A percentile compares a stretch with the other conserved stretches of the same genome.
phyloP scores from a whole-genome alignment of 2,113 vertebrate genomes.

The Dicerorhinus sumatrensis region DNA sequence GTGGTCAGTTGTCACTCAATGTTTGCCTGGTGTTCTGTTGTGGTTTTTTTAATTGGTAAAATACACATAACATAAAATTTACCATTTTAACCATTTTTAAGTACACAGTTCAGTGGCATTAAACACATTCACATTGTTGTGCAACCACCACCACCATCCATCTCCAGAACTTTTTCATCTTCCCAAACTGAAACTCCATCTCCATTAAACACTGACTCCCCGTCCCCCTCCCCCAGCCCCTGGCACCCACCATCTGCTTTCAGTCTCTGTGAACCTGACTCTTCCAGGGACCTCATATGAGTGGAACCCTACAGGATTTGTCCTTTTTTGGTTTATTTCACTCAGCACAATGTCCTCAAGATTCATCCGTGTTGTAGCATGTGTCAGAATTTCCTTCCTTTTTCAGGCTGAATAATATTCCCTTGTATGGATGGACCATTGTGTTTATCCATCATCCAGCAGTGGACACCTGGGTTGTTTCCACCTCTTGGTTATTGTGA shows the following conservation, averaged over 20 bases:
- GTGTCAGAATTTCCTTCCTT: background rate
- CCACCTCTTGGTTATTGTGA: rapidly evolving
- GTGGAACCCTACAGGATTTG: rapidly evolving
- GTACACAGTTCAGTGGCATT: rapidly evolving
- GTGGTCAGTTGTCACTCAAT: rapidly evolving
- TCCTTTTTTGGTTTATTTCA: background rate
- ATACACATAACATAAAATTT: rapidly evolving
- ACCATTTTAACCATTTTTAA: rapidly evolving
- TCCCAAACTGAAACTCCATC: background rate
- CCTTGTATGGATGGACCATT: rapidly evolving
- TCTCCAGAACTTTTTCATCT: background rate
- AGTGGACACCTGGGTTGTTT: rapidly evolving
- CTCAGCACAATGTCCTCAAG: rapidly evolving
- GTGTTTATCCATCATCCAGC: rapidly evolving
- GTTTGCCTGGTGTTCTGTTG: background rate
- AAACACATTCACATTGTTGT: rapidly evolving
- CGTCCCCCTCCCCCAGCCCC: no score
- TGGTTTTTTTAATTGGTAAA: background rate
- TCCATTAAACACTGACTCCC: rapidly evolving
- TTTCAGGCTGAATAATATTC: background rate
- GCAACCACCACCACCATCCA: rapidly evolving
- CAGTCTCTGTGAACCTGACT: background rate
- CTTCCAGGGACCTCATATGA: rapidly evolving
- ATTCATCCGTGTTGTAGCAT: rapidly evolving
- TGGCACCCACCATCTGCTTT: rapidly evolving